Evolutionary conservation across 2,113 vertebrate species (phyloP).

Genomic region (Chaetura pelagica): DNA sequence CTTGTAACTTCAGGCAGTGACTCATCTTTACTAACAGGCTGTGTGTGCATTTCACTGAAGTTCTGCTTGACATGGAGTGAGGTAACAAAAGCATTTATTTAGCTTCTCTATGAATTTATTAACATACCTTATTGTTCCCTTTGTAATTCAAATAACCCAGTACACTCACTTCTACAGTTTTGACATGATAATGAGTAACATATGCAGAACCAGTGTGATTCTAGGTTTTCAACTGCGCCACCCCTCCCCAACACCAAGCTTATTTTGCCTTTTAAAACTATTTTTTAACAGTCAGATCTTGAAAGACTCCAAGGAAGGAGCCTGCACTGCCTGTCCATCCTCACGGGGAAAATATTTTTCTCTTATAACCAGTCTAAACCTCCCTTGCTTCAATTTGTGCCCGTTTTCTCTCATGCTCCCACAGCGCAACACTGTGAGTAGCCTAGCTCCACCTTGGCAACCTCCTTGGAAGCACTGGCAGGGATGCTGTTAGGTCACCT

Average conservation of each 20-base stretch:
- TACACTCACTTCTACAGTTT: neutral
- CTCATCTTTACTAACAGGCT: neutral
- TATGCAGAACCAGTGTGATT: neutral
- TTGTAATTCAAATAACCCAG: neutral
- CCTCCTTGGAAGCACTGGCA: neutral
- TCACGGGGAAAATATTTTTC: neutral
- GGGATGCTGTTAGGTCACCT: neutral
- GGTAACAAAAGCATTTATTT: neutral
- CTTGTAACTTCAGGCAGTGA: neutral
- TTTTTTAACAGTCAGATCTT: neutral
- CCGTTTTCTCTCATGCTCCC: neutral
- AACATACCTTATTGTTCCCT: neutral
- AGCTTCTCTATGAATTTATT: neutral
- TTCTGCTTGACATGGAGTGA: neutral
- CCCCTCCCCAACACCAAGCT: fast-evolving
- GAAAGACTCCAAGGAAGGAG: neutral
- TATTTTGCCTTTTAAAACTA: neutral
- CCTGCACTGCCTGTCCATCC: neutral
- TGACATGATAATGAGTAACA: neutral
- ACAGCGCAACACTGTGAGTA: neutral
- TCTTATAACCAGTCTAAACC: neutral
- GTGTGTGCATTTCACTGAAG: neutral
- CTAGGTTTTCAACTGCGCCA: neutral
- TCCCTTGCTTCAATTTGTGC: neutral
- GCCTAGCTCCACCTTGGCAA: neutral